Percentiles rank a stretch among this genome's conserved stretches.
phyloP scores from a whole-genome alignment of 2,113 vertebrate species.

The Catharus minimus region DNA sequence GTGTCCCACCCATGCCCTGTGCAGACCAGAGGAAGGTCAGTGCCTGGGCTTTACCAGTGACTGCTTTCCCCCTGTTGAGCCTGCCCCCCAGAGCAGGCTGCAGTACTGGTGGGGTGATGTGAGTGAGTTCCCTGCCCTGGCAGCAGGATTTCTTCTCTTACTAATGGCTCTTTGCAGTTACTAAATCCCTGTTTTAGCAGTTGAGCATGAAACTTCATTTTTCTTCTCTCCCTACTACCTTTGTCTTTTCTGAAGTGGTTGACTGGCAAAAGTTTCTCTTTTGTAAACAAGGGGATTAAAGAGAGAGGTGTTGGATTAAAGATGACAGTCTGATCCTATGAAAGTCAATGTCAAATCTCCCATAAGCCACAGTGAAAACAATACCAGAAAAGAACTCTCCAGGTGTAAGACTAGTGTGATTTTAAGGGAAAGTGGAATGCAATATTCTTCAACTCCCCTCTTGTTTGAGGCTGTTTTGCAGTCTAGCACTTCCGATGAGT shows the following conservation, averaged over 20 bases:
- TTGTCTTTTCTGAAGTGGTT: conserved; percentile 6
- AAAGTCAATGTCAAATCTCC: conserved; percentile 27
- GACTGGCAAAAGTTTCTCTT: conserved; percentile 35
- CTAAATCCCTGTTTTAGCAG: not conserved
- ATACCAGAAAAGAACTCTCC: not conserved
- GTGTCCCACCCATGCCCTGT: not conserved
- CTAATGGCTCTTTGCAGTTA: not conserved
- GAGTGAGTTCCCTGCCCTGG: not conserved
- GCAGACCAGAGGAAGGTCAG: not conserved
- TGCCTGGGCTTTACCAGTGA: not conserved
- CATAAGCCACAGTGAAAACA: conserved; percentile 13
- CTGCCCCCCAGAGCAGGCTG: not conserved
- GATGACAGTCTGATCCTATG: conserved; percentile 4
- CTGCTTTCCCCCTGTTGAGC: not conserved
- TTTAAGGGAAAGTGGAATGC: not conserved
- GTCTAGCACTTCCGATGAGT: not conserved
- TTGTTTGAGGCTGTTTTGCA: not conserved
- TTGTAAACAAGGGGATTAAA: conserved; percentile 33
- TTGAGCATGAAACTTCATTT: conserved; percentile 6
- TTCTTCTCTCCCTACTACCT: not conserved
- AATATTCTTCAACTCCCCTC: not conserved
- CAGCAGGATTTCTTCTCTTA: not conserved
- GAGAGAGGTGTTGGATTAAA: conserved; percentile 39
- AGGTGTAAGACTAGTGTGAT: not conserved
- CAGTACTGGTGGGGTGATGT: no score